A percentile compares a stretch with the other conserved stretches of the same genome.
These are phyloP conservation scores for Harpegnathos saltator DNA, from an alignment of 1,140 invertebrate genomes.

Conservation along the genomic window DNA sequence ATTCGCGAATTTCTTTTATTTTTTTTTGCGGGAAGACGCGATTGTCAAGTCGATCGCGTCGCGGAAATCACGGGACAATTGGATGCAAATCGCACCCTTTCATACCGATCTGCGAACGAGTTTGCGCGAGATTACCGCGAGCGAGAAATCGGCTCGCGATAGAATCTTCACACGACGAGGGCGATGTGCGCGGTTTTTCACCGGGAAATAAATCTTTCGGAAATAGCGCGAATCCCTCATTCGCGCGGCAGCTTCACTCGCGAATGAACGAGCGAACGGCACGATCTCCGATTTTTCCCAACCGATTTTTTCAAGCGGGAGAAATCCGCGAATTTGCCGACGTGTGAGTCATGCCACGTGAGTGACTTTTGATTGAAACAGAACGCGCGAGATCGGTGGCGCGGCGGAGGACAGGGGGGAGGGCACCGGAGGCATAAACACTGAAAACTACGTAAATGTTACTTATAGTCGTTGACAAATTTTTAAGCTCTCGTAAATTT, in stretches of 20 bases:
- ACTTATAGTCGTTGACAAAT: conserved; percentile 58
- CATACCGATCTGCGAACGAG: no score
- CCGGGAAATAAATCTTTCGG: conserved; percentile 30
- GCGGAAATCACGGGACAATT: no score
- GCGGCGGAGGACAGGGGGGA: no score
- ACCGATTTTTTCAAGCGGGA: conserved; percentile 22
- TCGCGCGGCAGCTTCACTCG: conserved; percentile 36
- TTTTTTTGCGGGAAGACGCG: no score
- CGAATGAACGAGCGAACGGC: background rate
- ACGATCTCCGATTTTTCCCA: conserved; percentile 21
- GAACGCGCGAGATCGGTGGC: conserved; percentile 35
- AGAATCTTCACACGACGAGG: background rate
- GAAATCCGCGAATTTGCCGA: conserved; percentile 25
- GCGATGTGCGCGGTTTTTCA: background rate
- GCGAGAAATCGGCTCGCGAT: background rate
- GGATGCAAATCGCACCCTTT: no score
- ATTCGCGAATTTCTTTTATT: background rate
- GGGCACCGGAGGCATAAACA: conserved; percentile 24
- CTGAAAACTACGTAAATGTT: conserved; percentile 53
- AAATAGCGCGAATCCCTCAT: conserved; percentile 33
- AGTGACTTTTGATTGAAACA: conserved; percentile 21
- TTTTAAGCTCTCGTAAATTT: conserved; percentile 60
- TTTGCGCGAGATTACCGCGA: background rate
- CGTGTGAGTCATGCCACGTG: conserved; percentile 30
- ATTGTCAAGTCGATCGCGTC: no score